Percentiles rank a stretch among this genome's conserved stretches.
Conservation (phyloP, 2,797 vertebrate species). For the Cyclopterus lumpus region DNA sequence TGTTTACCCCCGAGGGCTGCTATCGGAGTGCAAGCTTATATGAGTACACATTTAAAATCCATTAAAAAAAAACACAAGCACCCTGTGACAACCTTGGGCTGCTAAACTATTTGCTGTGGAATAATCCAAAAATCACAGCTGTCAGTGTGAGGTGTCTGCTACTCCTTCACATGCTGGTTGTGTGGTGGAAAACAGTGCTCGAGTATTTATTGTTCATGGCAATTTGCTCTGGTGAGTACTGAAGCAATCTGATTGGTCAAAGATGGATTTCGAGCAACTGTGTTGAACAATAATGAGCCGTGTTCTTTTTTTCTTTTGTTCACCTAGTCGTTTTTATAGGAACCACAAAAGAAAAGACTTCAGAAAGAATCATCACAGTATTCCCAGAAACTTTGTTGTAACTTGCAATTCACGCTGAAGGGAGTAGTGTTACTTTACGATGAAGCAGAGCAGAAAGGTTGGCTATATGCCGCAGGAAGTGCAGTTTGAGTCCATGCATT, state of each 20-base stretch:
- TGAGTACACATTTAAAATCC: slow-evolving; percentile 65
- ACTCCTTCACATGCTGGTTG: slow-evolving; percentile 22
- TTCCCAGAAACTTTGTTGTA: too few species aligned
- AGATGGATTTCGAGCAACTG: not conserved
- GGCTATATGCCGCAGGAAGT: too few species aligned
- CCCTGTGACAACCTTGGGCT: slow-evolving; percentile 35
- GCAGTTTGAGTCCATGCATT: too few species aligned
- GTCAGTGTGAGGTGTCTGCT: slow-evolving; percentile 26
- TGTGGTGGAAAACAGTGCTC: slow-evolving; percentile 25
- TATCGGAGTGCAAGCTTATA: slow-evolving; percentile 47
- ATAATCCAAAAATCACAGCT: slow-evolving; percentile 50
- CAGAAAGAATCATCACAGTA: too few species aligned
- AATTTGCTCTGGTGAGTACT: slow-evolving; percentile 2
- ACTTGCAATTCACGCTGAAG: too few species aligned
- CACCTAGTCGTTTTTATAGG: not conserved
- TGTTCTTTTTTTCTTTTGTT: too few species aligned
- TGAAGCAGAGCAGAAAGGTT: too few species aligned
- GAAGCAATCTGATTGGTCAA: slow-evolving; percentile 12
- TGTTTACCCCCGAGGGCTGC: slow-evolving; percentile 69
- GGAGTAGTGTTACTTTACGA: too few species aligned
- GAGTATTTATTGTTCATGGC: slow-evolving; percentile 20
- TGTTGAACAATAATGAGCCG: not conserved
- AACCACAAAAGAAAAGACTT: too few species aligned
- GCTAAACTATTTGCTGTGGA: slow-evolving; percentile 48
- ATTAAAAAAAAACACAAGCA: slow-evolving; percentile 7